These are phyloP conservation scores for Pitangus sulphuratus DNA, from an alignment of 2,797 vertebrate genomes.

Conservation along the genomic window DNA sequence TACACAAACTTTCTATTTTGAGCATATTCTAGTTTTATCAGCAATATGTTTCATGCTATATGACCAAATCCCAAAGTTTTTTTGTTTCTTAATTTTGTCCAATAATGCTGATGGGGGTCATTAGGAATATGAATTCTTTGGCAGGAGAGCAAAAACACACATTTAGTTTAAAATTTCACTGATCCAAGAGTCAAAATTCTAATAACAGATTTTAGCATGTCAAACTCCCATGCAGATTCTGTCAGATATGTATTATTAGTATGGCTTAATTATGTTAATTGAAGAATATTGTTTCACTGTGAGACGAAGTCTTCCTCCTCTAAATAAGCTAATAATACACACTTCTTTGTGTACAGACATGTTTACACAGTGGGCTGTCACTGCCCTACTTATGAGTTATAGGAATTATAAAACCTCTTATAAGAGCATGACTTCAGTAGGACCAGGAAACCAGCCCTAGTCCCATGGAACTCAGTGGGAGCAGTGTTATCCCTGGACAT, in stretches of 20 bases:
- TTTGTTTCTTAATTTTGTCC: neutral
- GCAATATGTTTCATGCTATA: neutral
- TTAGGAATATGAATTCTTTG: neutral
- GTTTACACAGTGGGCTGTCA: neutral
- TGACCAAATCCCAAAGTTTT: neutral
- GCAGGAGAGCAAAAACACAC: neutral
- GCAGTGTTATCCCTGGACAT: rapidly evolving
- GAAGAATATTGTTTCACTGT: neutral
- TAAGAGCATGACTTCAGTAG: neutral
- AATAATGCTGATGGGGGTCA: neutral
- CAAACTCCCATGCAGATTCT: neutral
- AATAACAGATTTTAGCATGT: neutral
- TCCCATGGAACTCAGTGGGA: neutral
- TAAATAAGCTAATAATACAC: neutral
- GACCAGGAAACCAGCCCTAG: neutral
- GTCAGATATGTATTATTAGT: neutral
- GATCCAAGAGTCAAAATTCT: neutral
- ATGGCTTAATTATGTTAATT: neutral
- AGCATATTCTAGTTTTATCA: neutral
- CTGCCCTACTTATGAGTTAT: neutral
- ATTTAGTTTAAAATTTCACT: too few relatives aligned
- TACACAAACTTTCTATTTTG: neutral
- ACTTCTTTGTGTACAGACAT: neutral
- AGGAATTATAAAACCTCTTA: neutral
- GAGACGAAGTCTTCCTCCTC: neutral